phyloP scores from a whole-genome alignment of 1,140 invertebrate genomes.

The Thrips palmi region DNA sequence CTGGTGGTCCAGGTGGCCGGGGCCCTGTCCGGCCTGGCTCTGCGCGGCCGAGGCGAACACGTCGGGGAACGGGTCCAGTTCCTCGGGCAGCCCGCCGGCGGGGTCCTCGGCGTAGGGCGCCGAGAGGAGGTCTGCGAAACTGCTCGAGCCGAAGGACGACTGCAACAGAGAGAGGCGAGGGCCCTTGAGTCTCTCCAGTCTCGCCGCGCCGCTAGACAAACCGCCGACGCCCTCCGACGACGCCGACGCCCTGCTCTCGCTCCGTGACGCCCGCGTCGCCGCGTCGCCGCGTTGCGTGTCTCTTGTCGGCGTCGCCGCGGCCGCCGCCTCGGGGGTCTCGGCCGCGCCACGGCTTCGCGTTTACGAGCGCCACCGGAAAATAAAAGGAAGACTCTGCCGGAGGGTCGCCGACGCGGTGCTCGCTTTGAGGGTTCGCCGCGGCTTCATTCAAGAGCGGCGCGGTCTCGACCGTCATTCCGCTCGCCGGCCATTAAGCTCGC shows the following conservation, averaged over 20 bases:
- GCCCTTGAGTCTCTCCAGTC: not conserved
- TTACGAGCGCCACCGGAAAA: no score
- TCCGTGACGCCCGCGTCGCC: not conserved
- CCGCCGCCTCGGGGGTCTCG: no score
- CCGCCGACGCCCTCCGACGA: not conserved
- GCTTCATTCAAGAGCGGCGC: no score
- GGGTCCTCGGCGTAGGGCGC: slow-evolving; percentile 33
- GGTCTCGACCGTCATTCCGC: no score
- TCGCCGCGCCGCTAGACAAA: not conserved
- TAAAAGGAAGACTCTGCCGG: no score
- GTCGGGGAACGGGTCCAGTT: slow-evolving; percentile 29
- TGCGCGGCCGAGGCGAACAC: slow-evolving; percentile 14
- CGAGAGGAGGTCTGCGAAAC: slow-evolving; percentile 39
- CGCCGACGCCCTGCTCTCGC: not conserved
- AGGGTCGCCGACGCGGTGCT: no score
- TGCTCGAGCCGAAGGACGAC: slow-evolving; percentile 40
- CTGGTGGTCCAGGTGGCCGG: slow-evolving; percentile 33
- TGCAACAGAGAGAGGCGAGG: slow-evolving; percentile 18
- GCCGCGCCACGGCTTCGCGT: no score
- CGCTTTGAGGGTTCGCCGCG: no score
- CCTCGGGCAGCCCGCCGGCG: slow-evolving; percentile 25
- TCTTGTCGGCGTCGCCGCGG: no score
- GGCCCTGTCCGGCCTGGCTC: slow-evolving; percentile 58
- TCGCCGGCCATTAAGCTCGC: no score
- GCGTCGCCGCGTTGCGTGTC: no score